A percentile compares a stretch with the other conserved stretches of the same genome.
phyloP scores from a whole-genome alignment of 1,140 invertebrate genomes.

The Nebria ingens region DNA sequence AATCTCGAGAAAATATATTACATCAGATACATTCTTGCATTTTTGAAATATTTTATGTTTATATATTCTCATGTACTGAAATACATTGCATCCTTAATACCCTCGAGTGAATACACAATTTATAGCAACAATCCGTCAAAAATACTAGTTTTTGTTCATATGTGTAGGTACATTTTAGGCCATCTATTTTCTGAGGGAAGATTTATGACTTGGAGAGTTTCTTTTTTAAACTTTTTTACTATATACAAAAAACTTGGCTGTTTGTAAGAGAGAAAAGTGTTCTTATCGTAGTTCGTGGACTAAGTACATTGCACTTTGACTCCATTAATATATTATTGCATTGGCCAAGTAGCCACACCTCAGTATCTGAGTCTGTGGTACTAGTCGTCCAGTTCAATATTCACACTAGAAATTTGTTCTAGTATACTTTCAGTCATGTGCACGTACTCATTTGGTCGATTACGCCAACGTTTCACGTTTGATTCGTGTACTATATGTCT shows the following conservation, averaged over 20 bases:
- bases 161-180: no score
- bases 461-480: background rate
- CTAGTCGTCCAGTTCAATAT: background rate
- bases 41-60: no score
- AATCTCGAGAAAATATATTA: no score
- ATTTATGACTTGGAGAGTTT: background rate
- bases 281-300: background rate
- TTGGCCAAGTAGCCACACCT: conserved; percentile 1
- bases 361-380: background rate
- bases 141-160: no score
- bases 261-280: background rate
- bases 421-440: background rate
- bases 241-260: background rate
- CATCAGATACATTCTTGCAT: no score
- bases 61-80: no score
- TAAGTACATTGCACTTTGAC: conserved; percentile 12
- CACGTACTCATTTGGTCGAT: background rate
- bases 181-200: no score
- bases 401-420: background rate
- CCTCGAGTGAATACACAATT: no score
- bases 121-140: no score
- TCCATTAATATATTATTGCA: conserved; percentile 10
- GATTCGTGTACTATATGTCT: conserved; percentile 1
- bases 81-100: no score
- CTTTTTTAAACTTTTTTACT: background rate